phyloP scores from a whole-genome alignment of 2,888 invertebrate genomes.

The Nomada ruficornis region DNA sequence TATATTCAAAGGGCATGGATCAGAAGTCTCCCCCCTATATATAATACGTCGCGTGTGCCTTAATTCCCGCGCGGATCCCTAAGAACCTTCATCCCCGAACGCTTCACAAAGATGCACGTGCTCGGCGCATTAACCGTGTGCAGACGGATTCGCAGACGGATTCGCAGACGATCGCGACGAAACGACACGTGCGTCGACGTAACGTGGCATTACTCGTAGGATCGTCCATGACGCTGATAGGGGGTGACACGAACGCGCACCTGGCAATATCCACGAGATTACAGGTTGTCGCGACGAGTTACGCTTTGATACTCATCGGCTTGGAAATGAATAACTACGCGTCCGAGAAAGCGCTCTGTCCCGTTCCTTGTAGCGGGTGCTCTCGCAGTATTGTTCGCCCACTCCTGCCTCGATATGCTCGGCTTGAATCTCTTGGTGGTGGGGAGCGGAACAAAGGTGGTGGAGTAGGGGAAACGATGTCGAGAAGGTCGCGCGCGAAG shows the following conservation, averaged over 20 bases:
- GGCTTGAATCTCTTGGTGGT: slow-evolving; percentile 2
- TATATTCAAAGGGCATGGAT: neutral
- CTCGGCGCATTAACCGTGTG: slow-evolving; percentile 28
- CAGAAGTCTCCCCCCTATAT: neutral
- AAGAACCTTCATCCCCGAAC: slow-evolving; percentile 24
- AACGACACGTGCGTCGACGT: slow-evolving; percentile 43
- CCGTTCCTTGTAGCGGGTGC: slow-evolving; percentile 59
- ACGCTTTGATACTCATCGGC: slow-evolving; percentile 72
- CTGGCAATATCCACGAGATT: slow-evolving; percentile 75
- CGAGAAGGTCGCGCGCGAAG: slow-evolving; percentile 24
- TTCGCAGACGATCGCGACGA: slow-evolving; percentile 45
- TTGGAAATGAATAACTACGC: slow-evolving; percentile 74
- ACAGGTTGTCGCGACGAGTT: slow-evolving; percentile 66
- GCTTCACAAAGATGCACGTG: slow-evolving; percentile 18
- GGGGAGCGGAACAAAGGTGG: neutral
- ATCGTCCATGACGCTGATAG: slow-evolving; percentile 57
- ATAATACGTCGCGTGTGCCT: neutral
- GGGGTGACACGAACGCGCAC: slow-evolving; percentile 62
- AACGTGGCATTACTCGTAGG: slow-evolving; percentile 46
- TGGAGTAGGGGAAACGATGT: neutral
- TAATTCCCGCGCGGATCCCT: slow-evolving; percentile 22
- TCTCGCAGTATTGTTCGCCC: slow-evolving; percentile 46
- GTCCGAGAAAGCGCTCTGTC: slow-evolving; percentile 54
- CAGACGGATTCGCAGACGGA: slow-evolving; percentile 24
- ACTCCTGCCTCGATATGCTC: slow-evolving; percentile 35